Evolutionary conservation across 2,797 vertebrate species (phyloP).

Genomic region (Masticophis lateralis): DNA sequence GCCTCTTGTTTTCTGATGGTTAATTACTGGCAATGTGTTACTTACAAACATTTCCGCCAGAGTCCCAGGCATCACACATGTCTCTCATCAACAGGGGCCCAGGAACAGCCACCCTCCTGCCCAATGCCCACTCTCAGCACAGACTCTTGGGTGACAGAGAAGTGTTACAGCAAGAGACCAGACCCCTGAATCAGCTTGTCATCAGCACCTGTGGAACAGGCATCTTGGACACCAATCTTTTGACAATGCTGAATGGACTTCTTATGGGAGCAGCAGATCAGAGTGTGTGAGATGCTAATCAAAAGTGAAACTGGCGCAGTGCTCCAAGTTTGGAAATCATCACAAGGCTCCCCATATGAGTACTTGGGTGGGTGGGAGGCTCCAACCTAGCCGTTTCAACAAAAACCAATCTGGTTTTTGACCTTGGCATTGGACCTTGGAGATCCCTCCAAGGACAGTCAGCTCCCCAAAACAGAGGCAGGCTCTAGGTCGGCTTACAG

Average conservation of each 20-base stretch:
- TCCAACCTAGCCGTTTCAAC: background rate
- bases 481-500: background rate
- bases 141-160: background rate
- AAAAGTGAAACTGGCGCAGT: background rate
- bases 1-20: background rate
- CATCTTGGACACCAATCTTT: background rate
- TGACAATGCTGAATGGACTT: background rate
- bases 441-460: background rate
- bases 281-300: background rate
- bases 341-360: background rate
- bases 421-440: too few species aligned
- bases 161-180: background rate
- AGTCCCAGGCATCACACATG: background rate
- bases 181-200: background rate
- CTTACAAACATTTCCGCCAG: background rate
- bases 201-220: background rate
- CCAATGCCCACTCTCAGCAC: background rate
- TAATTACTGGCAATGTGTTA: background rate
- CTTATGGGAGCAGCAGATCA: background rate
- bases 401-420: background rate
- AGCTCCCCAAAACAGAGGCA: background rate
- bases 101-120: too few species aligned
- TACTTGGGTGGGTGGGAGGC: too few species aligned
- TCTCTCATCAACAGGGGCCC: background rate
- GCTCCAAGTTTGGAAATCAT: background rate